Base-by-base conservation (phyloP, 2,113 vertebrate species). In the Crotalus viridis region DNA sequence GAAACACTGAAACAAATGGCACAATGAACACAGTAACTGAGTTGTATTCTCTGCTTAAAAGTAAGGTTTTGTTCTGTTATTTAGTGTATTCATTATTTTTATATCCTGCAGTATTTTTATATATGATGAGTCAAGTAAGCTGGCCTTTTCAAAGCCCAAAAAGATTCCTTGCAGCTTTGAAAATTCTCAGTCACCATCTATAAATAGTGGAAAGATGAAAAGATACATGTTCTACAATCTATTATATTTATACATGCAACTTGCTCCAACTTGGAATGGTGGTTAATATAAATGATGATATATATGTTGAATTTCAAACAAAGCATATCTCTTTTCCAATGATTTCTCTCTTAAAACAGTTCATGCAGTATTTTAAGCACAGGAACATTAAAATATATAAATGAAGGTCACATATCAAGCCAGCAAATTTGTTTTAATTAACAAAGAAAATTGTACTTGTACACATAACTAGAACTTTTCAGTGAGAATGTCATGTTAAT, bases 1-100 rank as follows among this genome's bases (percentile, higher is more conserved):
- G 64, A 93, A 96, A 93, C 91, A 91, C 17, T 95, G 95, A 51
- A 95, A 95, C 93, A 94, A 95, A 95, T 95, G 90, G 52, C 89
- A 90, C 89, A 93, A 93, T 74, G 56, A 94, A 90, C 86, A 95
- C 89, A 96, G 95, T 22, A 15, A 0, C 0, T 51, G 87, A 95
- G 90, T 95, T 95, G 93, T 97, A 51, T 94, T 95, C 94, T 94
- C 89, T 88, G 88, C 74, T 46, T 93, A 48, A 91, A 94, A 93
- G 12, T 43, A 91, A 96, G 61, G 48, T 1, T 1, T 94, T 87
- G 93, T 93, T 19, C 89, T n/a, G 51, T 8, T 69, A 55, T 94
- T 33, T 46, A 15, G 51, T 87, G 33, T 89, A 94, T 94, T 92
- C 88, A 94, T 9, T 91, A 54, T 87, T 94, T 69, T 93, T 54